Evolutionary conservation across 2,113 vertebrate species (phyloP).

Genomic region (Girardinichthys multiradiatus): DNA sequence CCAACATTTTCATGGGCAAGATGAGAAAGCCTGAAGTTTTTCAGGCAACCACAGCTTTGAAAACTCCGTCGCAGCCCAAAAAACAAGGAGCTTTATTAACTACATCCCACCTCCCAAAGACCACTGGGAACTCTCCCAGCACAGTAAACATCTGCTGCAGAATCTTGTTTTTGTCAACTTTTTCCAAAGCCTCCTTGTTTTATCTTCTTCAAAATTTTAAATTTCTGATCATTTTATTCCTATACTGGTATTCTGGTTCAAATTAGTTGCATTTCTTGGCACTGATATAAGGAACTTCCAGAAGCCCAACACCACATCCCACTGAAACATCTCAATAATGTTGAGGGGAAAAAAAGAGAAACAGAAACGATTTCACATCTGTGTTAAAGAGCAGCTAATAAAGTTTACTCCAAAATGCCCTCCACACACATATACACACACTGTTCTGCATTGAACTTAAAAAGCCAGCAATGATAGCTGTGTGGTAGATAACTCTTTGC

Average conservation of each 20-base stretch:
- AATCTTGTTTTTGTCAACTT: constrained; percentile 2
- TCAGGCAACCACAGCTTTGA: constrained; percentile 8
- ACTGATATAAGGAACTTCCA: constrained; percentile 5
- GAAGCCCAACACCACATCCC: constrained; percentile 4
- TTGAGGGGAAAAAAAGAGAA: neutral
- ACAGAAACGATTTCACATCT: constrained; percentile 7
- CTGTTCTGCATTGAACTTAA: constrained; percentile 39
- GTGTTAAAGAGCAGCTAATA: constrained; percentile 33
- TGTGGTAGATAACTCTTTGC: constrained; percentile 36
- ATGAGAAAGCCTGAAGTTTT: constrained; percentile 53
- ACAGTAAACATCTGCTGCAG: constrained; percentile 14
- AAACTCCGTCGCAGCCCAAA: constrained; percentile 41
- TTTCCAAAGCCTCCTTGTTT: constrained; percentile 40
- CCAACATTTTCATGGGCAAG: constrained; percentile 46
- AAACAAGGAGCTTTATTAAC: constrained; percentile 41
- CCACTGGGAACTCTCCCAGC: constrained; percentile 16
- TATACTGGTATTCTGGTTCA: constrained; percentile 19
- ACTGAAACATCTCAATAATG: constrained; percentile 28
- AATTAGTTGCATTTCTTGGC: constrained; percentile 13
- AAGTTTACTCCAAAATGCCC: constrained; percentile 47
- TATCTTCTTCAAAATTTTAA: constrained; percentile 35
- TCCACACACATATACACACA: constrained; percentile 14
- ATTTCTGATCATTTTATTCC: constrained; percentile 21
- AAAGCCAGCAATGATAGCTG: constrained; percentile 25
- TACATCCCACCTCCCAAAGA: constrained; percentile 23